Evolutionary conservation across 2,888 invertebrate species (phyloP), one percentile per base, ranked within the genome.

Genomic region (Drosophila emarginata): DNA sequence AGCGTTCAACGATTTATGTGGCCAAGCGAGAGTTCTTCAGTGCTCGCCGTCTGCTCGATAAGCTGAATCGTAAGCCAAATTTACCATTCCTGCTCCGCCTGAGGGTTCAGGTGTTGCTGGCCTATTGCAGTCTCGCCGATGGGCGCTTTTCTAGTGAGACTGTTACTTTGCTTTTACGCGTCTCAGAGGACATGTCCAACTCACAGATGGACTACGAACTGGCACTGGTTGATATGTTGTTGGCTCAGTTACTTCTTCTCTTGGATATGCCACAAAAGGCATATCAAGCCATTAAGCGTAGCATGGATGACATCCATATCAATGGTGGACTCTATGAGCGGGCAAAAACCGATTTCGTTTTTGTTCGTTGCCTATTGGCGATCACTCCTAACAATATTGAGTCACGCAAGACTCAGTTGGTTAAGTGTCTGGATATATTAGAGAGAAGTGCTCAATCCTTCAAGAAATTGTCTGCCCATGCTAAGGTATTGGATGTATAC

Each of bases 301-400:
- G 95, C 63, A 93, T 96, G 83, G 94, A 95, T 6, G 93, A 93
- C 32, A 93, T 97, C 56, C 93, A 97, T 90, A 94, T 96, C 0
- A 96, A 97, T 88, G 97, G 97, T 1, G 95, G 96, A 14, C 93
- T 94, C 21, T 96, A 95, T 81, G 97, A 98, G 90, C 94, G 95
- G 86, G 97, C 95, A 1, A 94, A 96, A 92, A 95, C 94, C 0
- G 90, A 95, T 86, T 93, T 97, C 66, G 92, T 97, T 12, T 96
- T 96, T 84, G 95, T 95, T 0, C 96, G 96, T 87, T 97, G 97
- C 90, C 92, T 95, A 26, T 93, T 96, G 50, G 96, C 96, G 0
- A 94, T 94, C 36, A 94, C 94, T 1, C 92, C 94, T 0, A 74
- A 77, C 7, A 72, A 74, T 21, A 68, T 76, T 59, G 74, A 79